These are phyloP conservation scores for Upupa epops DNA, from an alignment of 2,113 vertebrate genomes.

Conservation along the genomic window DNA sequence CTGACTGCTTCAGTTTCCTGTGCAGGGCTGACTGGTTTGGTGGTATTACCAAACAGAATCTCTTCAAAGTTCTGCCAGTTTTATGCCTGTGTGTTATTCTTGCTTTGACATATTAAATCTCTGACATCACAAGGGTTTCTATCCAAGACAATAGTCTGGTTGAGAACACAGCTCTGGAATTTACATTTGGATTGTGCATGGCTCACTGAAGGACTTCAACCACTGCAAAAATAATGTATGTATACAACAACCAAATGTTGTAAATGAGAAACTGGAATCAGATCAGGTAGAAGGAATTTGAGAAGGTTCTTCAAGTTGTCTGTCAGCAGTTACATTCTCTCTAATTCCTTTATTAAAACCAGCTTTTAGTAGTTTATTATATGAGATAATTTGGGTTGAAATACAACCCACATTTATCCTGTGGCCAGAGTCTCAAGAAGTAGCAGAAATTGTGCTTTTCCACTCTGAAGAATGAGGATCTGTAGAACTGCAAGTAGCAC, in stretches of 20 bases:
- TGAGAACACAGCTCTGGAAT: constrained; percentile 36
- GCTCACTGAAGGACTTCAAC: not conserved
- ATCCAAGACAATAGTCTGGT: not conserved
- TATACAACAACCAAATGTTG: constrained; percentile 2
- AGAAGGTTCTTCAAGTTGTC: constrained; percentile 20
- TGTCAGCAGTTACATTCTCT: constrained; percentile 34
- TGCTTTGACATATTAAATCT: not conserved
- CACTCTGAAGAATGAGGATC: not conserved
- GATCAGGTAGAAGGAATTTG: constrained; percentile 27
- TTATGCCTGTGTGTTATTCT: not conserved
- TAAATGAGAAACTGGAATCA: constrained; percentile 30
- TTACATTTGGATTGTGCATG: not conserved
- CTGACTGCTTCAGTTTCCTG: not conserved
- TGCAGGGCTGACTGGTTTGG: not conserved
- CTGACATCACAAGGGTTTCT: constrained; percentile 1
- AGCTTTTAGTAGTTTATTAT: not conserved
- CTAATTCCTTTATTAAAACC: constrained; percentile 48
- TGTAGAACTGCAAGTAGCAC: not conserved
- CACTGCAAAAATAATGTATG: constrained; percentile 16
- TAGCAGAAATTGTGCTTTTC: not conserved
- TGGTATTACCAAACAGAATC: not conserved
- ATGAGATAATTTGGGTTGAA: constrained; percentile 32
- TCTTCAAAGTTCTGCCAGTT: not conserved
- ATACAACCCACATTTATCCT: not conserved
- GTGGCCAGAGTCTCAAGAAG: not conserved